These are phyloP conservation scores for Papilio dardanus DNA, from an alignment of 1,140 invertebrate species.

Conservation along the genomic window DNA sequence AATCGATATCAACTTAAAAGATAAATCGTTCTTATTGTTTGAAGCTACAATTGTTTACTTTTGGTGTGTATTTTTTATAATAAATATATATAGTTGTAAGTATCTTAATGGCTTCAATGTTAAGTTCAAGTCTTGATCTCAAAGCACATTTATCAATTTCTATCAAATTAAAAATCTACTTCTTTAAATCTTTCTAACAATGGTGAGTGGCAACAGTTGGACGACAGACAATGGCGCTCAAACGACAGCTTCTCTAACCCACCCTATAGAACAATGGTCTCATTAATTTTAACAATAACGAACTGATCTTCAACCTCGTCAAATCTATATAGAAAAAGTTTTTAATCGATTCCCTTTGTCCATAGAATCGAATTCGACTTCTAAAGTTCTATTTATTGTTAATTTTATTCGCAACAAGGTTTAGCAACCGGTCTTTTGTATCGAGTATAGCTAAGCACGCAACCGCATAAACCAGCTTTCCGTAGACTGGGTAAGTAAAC, in stretches of 20 bases:
- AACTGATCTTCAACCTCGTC: slow-evolving; percentile 46
- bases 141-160: not conserved
- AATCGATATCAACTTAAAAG: not conserved
- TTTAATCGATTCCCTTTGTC: slow-evolving; percentile 55
- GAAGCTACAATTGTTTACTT: not conserved
- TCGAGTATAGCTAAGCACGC: slow-evolving; percentile 44
- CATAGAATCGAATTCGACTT: slow-evolving; percentile 14
- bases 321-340: slow-evolving; percentile 54
- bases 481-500: slow-evolving; percentile 74
- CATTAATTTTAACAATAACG: slow-evolving; percentile 74
- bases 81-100: too few relatives aligned
- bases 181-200: slow-evolving; percentile 47
- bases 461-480: slow-evolving; percentile 64
- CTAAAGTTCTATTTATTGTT: slow-evolving; percentile 44
- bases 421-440: slow-evolving; percentile 46
- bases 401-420: slow-evolving; percentile 45
- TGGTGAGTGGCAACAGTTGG: slow-evolving; percentile 51
- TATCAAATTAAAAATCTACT: not conserved
- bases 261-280: slow-evolving; percentile 63
- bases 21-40: not conserved
- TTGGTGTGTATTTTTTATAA: too few relatives aligned
- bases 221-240: slow-evolving; percentile 62
- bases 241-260: slow-evolving; percentile 60
- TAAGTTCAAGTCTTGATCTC: not conserved
- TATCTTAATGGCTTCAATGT: not conserved